A percentile compares a stretch with the other conserved stretches of the same genome.
Conservation (phyloP, 2,113 vertebrate species). For the Petrocephalus microphthalmus region DNA sequence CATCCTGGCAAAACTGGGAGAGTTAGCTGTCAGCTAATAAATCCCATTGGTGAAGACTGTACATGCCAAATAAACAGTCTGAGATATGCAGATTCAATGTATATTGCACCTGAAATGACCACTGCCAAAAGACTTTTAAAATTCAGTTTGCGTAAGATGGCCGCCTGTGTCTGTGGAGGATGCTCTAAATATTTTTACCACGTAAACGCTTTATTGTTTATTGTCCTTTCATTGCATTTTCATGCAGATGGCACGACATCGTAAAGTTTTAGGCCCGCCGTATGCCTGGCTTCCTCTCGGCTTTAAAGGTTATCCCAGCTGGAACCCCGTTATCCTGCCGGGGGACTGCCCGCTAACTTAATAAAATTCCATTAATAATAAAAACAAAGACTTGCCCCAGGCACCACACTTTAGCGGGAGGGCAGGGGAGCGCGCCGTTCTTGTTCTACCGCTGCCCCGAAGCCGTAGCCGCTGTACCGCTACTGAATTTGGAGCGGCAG, state of each 20-base stretch:
- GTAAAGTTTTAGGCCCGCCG: not conserved
- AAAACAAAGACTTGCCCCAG: conserved; percentile 17
- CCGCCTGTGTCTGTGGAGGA: not conserved
- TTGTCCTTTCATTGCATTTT: not conserved
- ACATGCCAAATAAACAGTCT: not conserved
- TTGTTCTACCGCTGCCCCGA: not conserved
- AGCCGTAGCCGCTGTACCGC: not conserved
- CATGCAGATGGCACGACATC: not conserved
- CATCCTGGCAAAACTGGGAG: not conserved
- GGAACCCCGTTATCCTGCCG: not conserved
- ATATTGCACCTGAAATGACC: not conserved
- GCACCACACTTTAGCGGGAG: conserved; percentile 23
- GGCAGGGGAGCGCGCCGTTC: not conserved
- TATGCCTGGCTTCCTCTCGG: not conserved
- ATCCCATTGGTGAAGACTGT: not conserved
- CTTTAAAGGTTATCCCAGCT: not conserved
- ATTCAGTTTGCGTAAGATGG: not conserved
- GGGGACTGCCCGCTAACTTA: not conserved
- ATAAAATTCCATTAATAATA: conserved; percentile 1
- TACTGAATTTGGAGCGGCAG: conserved; percentile 32
- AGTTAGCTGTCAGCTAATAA: not conserved
- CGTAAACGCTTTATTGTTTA: not conserved
- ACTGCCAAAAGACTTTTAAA: not conserved
- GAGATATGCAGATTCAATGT: not conserved
- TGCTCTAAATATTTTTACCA: not conserved